Base-by-base conservation (phyloP, 92 coral and sea anemone species). In the Heliopora coerulea region DNA sequence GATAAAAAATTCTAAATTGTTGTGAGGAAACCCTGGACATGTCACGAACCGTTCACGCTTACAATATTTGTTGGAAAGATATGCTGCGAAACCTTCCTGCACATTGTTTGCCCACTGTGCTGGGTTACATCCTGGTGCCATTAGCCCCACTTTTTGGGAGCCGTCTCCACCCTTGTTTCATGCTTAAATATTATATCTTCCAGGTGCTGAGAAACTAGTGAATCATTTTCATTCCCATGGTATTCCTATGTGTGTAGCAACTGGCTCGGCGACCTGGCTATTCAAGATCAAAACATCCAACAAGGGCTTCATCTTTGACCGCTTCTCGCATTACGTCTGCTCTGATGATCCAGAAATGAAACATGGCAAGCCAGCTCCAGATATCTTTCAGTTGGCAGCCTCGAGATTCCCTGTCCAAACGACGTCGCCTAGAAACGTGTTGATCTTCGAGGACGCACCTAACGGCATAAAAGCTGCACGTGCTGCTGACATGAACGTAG, bases 371-470 rank as follows among this genome's bases (percentile, higher is more conserved):
- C 98, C 98, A 18, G 86, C 88, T 23, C 98, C 98, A 8, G 98
- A 93, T 41, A 90, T 90, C 37, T 93, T 85, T 44, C 83, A 76
- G 33, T 68, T 93, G 21, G 89, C 98, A 19, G 88, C 96, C 48
- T 77, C 88, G 34, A 83, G 98, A 73, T 93, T 93, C 76, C 46
- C 81, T 21, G 11, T 21, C 4, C 79, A 78, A 15, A 95, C 98
- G 3, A 28, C 83, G 32, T 85, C 89, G 78, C 79, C 93, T n/a
- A 82, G 72, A 37, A 83, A 83, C 78, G 95, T 93, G 25, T 85
- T 93, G 25, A 96, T 93, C 21, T 88, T 93, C 60, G 98, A 93
- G 54, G 98, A 93, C 64, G 96, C 98, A 42, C 98, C 98, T 11
- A 90, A 93, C 80, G 98, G 98, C 3, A 96, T 93, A 9, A 24